Conservation (phyloP, 2,888 invertebrate genomes). For the Dryobotodes eremita region DNA sequence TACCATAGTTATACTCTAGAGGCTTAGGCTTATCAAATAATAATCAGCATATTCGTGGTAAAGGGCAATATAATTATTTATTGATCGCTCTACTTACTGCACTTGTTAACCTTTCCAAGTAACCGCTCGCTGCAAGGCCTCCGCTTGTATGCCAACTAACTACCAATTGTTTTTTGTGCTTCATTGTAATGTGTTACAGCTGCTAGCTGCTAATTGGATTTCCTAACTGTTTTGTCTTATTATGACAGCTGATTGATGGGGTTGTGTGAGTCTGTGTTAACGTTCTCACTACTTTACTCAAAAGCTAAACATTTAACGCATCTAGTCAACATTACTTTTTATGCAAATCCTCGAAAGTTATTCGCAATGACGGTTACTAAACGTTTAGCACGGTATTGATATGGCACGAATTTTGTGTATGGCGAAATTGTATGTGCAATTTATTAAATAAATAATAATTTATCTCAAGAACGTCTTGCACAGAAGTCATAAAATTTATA, state of each 20-base stretch:
- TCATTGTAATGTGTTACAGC: constrained; percentile 52
- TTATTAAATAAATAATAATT: constrained; percentile 5
- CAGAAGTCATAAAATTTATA: not conserved
- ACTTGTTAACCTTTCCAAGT: constrained; percentile 58
- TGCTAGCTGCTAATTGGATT: constrained; percentile 56
- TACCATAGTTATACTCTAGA: no score
- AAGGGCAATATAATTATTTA: constrained; percentile 47
- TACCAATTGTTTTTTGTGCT: constrained; percentile 57
- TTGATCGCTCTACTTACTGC: constrained; percentile 46
- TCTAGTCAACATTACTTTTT: constrained; percentile 9
- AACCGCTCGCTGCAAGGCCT: constrained; percentile 47
- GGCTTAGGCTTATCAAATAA: constrained; percentile 16
- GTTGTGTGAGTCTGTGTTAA: constrained; percentile 4
- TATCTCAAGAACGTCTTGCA: constrained; percentile 26
- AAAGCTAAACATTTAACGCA: constrained; percentile 1
- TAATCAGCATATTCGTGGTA: constrained; percentile 22
- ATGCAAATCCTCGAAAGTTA: constrained; percentile 10
- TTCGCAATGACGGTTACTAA: constrained; percentile 3
- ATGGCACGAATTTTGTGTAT: not conserved
- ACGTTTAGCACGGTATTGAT: not conserved
- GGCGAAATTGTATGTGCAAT: constrained; percentile 12
- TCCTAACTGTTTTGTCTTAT: constrained; percentile 52
- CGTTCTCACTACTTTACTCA: not conserved
- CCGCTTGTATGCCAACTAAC: constrained; percentile 45
- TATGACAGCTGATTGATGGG: constrained; percentile 32